A percentile compares a stretch with the other conserved stretches of the same genome.
These are phyloP conservation scores for Lepus americanus DNA, from an alignment of 2,113 vertebrate genomes.

Conservation along the genomic window DNA sequence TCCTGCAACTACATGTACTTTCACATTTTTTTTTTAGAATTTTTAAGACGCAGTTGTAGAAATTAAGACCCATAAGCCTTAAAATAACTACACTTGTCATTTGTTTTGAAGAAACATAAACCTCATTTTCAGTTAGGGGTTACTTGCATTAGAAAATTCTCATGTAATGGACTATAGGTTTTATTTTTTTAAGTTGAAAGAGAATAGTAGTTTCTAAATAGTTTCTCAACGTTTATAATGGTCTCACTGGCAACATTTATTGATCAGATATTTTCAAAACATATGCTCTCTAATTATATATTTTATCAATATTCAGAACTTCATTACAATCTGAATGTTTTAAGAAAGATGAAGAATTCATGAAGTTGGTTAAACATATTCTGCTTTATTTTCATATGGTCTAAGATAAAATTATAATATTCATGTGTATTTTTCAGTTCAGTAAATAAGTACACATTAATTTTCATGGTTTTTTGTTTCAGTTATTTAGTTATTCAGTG, in stretches of 20 bases:
- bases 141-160: not conserved
- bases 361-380: not conserved
- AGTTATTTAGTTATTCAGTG: not conserved
- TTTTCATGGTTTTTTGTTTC: not conserved
- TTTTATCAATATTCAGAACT: not conserved
- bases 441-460: not conserved
- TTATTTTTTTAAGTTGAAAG: not conserved
- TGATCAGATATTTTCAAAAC: not conserved
- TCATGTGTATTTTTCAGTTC: not conserved
- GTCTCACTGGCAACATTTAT: not conserved
- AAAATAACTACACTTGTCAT: not conserved
- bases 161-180: not conserved
- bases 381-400: not conserved
- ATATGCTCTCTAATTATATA: not conserved
- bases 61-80: not conserved
- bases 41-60: not conserved
- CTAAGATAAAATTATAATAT: constrained; percentile 16
- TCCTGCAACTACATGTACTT: not conserved
- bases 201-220: not conserved
- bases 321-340: not conserved
- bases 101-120: not conserved
- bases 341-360: not conserved
- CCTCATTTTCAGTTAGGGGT: not conserved
- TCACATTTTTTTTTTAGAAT: not conserved
- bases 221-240: not conserved